phyloP scores from a whole-genome alignment of 2,888 invertebrate genomes.

The Nysson spinosus region DNA sequence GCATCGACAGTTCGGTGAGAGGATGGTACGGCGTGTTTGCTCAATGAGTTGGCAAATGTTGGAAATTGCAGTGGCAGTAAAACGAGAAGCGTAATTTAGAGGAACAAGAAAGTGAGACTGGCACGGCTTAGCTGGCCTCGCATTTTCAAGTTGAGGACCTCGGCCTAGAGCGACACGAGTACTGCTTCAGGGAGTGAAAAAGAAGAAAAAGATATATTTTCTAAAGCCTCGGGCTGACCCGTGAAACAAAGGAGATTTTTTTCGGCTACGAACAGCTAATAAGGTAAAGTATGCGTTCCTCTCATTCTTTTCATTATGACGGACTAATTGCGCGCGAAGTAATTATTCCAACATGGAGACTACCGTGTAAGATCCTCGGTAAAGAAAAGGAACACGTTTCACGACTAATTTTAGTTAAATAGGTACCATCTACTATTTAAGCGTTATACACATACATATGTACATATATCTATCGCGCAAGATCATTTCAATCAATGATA shows the following conservation, averaged over 20 bases:
- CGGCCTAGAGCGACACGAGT: constrained; percentile 40
- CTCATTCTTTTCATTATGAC: constrained; percentile 15
- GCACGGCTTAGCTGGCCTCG: constrained; percentile 64
- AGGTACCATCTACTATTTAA: no score
- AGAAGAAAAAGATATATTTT: constrained; percentile 26
- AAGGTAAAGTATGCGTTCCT: constrained; percentile 14
- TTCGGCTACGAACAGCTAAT: constrained; percentile 20
- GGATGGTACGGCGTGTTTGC: background rate
- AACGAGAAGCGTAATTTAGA: constrained; percentile 78
- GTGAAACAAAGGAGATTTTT: constrained; percentile 28
- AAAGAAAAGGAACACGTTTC: no score
- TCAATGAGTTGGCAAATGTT: constrained; percentile 27
- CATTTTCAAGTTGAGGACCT: constrained; percentile 35
- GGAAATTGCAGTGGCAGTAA: constrained; percentile 36
- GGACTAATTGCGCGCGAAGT: constrained; percentile 15
- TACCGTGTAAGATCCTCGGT: constrained; percentile 2
- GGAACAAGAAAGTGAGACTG: constrained; percentile 52
- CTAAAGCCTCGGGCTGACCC: constrained; percentile 14
- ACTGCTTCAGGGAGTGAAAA: constrained; percentile 8
- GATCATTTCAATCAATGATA: background rate
- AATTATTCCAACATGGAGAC: no score
- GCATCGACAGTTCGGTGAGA: background rate
- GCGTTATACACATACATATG: no score
- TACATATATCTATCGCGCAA: no score
- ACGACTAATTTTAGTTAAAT: no score